These are phyloP conservation scores for Apodemus sylvaticus DNA, from an alignment of 2,113 vertebrate species.

Conservation along the genomic window DNA sequence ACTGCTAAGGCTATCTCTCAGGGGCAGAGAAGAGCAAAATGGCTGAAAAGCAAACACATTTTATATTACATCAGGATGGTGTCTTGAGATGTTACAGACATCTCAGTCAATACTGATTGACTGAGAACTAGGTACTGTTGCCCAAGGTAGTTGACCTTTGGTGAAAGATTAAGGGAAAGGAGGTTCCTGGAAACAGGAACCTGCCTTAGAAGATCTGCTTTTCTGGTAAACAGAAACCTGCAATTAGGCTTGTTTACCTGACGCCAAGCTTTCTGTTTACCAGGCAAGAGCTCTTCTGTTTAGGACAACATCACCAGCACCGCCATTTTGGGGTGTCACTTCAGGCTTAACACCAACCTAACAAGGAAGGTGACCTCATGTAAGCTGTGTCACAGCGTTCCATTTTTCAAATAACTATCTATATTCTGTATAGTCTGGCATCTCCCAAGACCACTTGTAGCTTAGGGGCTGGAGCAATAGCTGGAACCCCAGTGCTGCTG, in stretches of 20 bases:
- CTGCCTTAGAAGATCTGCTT: not conserved
- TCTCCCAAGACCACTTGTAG: not conserved
- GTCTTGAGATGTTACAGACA: not conserved
- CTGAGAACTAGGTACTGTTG: not conserved
- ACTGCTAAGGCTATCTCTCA: not conserved
- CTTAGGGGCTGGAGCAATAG: not conserved
- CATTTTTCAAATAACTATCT: not conserved
- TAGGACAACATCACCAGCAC: not conserved
- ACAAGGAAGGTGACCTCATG: not conserved
- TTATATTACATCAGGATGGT: not conserved
- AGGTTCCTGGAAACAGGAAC: not conserved
- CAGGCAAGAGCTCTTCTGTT: not conserved
- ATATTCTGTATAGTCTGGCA: not conserved
- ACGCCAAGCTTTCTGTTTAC: not conserved
- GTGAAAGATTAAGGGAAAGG: not conserved
- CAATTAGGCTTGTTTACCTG: not conserved
- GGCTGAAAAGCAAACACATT: not conserved
- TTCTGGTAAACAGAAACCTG: not conserved
- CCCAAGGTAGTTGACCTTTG: not conserved
- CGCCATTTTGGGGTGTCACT: not conserved
- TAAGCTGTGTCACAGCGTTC: not conserved
- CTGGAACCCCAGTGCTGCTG: not conserved
- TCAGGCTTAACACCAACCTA: not conserved
- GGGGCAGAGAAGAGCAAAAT: not conserved
- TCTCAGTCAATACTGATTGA: not conserved